Percentiles rank a stretch among this genome's conserved stretches.
phyloP scores from a whole-genome alignment of 2,888 invertebrate species.

The Heliconius cydno region DNA sequence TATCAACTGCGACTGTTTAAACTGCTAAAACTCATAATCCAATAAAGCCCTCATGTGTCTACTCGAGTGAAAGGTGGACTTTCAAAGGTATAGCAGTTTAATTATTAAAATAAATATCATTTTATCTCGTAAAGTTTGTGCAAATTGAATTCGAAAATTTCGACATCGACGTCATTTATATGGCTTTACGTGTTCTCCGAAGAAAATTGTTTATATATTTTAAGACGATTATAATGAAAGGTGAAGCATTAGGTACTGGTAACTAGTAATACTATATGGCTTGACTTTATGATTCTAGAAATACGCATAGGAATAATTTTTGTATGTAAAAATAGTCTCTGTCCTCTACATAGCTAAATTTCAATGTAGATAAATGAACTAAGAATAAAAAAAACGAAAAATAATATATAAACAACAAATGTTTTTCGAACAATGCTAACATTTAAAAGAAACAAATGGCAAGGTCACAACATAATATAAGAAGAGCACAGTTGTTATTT shows the following conservation, averaged over 20 bases:
- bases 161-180: slow-evolving; percentile 7
- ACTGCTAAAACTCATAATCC: slow-evolving; percentile 77
- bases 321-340: not conserved
- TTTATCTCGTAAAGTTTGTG: not conserved
- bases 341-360: not conserved
- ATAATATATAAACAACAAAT: not conserved
- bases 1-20: slow-evolving; percentile 67
- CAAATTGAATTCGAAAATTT: slow-evolving; percentile 4
- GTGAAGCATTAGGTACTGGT: slow-evolving; percentile 20
- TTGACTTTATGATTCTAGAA: slow-evolving; percentile 1
- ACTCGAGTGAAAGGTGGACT: slow-evolving; percentile 59
- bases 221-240: slow-evolving; percentile 34
- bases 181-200: slow-evolving; percentile 18
- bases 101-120: slow-evolving; percentile 40
- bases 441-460: not conserved
- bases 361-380: not conserved
- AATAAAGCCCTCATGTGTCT: slow-evolving; percentile 68
- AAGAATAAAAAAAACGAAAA: not conserved
- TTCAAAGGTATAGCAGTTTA: slow-evolving; percentile 43
- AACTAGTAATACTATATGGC: slow-evolving; percentile 8
- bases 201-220: slow-evolving; percentile 9
- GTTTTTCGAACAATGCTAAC: not conserved
- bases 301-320: not conserved
- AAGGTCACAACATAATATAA: slow-evolving; percentile 8
- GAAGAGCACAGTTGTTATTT: slow-evolving; percentile 25